Percentiles rank a stretch among this genome's conserved stretches.
Evolutionary conservation across 2,888 invertebrate species (phyloP).

Genomic region (Podabrus alpinus): DNA sequence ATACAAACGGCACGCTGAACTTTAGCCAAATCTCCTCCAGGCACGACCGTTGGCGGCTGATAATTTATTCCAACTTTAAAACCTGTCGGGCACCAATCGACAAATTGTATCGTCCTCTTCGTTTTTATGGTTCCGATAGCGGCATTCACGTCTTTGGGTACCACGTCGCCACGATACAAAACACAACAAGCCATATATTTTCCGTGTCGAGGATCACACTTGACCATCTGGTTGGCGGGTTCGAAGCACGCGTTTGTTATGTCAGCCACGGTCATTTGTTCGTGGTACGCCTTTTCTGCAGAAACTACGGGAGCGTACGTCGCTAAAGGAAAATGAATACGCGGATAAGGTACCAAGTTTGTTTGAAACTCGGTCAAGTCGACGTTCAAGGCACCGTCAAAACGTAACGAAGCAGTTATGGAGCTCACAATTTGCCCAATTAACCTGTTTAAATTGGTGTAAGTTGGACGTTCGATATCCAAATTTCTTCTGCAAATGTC

Average conservation of each 20-base stretch:
- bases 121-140: constrained; percentile 64
- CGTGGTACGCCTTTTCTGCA: constrained; percentile 64
- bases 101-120: constrained; percentile 55
- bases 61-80: constrained; percentile 59
- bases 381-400: constrained; percentile 65
- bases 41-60: constrained; percentile 57
- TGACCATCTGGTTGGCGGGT: constrained; percentile 64
- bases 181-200: constrained; percentile 65
- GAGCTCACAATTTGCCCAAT: constrained; percentile 62
- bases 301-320: constrained; percentile 63
- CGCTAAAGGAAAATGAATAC: constrained; percentile 65
- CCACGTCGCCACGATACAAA: constrained; percentile 54
- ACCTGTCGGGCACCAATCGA: constrained; percentile 54
- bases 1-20: constrained; percentile 69
- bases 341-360: constrained; percentile 63
- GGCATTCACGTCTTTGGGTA: constrained; percentile 59
- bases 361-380: constrained; percentile 66
- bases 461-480: constrained; percentile 64
- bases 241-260: constrained; percentile 68
- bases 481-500: constrained; percentile 65
- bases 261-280: constrained; percentile 61
- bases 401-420: constrained; percentile 64
- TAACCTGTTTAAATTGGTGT: constrained; percentile 66
- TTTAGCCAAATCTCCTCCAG: constrained; percentile 61
- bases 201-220: constrained; percentile 60